Percentiles rank a stretch among this genome's conserved stretches.
Evolutionary conservation across 2,888 invertebrate species (phyloP).

Genomic region (Salpingus planirostris): DNA sequence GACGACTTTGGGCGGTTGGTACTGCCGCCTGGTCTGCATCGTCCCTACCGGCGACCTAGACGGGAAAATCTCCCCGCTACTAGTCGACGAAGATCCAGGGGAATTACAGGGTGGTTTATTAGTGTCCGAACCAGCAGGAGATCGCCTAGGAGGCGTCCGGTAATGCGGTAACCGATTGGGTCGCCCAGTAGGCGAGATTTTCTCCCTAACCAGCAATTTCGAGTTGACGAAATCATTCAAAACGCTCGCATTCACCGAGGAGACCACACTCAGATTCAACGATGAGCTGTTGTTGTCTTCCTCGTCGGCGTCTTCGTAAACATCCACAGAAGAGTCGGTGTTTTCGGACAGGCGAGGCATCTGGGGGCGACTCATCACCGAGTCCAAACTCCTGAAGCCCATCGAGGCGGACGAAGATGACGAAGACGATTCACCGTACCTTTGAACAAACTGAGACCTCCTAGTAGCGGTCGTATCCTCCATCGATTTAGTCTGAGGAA

Average conservation of each 20-base stretch:
- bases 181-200: slow-evolving; percentile 36
- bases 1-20: slow-evolving; percentile 13
- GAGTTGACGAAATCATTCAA: slow-evolving; percentile 27
- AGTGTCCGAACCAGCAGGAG: slow-evolving; percentile 37
- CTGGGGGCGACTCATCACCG: slow-evolving; percentile 40
- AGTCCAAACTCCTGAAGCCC: slow-evolving; percentile 57
- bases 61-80: slow-evolving; percentile 32
- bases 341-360: slow-evolving; percentile 46
- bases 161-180: slow-evolving; percentile 25
- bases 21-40: slow-evolving; percentile 22
- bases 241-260: slow-evolving; percentile 30
- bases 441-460: slow-evolving; percentile 49
- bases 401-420: slow-evolving; percentile 50
- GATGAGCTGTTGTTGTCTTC: slow-evolving; percentile 46
- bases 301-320: slow-evolving; percentile 43
- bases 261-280: slow-evolving; percentile 39
- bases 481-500: slow-evolving; percentile 47
- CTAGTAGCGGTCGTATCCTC: slow-evolving; percentile 47
- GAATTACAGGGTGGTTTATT: slow-evolving; percentile 27
- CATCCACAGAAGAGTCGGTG: slow-evolving; percentile 43
- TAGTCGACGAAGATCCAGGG: slow-evolving; percentile 31
- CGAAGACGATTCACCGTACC: slow-evolving; percentile 46
- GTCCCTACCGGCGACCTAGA: slow-evolving; percentile 27
- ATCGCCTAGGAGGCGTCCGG: slow-evolving; percentile 29
- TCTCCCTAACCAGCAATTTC: too few relatives aligned